These are phyloP conservation scores for Champsocephalus esox DNA, from an alignment of 2,797 vertebrate genomes.

Conservation along the genomic window DNA sequence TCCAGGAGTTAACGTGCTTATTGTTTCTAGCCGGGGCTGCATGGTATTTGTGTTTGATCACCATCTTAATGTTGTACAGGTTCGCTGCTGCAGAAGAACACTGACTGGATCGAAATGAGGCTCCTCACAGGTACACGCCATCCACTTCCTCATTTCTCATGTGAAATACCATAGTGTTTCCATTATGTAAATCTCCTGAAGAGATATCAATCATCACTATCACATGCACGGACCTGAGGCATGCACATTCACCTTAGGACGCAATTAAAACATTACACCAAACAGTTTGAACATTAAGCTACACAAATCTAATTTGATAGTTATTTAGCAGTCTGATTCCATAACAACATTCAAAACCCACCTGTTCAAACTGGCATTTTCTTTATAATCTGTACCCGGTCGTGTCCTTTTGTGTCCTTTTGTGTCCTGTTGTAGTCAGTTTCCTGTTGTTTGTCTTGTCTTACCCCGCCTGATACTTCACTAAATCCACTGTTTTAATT, in stretches of 20 bases:
- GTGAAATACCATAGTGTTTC: neutral
- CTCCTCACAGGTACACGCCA: slow-evolving; percentile 76
- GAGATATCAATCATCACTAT: too few relatives aligned
- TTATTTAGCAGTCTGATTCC: too few relatives aligned
- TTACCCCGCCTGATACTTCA: too few relatives aligned
- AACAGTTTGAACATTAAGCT: neutral
- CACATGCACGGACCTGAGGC: too few relatives aligned
- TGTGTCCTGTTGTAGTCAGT: too few relatives aligned
- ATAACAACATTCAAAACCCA: too few relatives aligned
- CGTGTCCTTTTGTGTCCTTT: too few relatives aligned
- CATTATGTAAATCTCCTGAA: neutral
- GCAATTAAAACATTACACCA: neutral
- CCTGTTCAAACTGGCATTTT: too few relatives aligned
- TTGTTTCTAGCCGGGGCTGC: neutral
- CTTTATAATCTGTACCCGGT: too few relatives aligned
- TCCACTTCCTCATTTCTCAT: neutral
- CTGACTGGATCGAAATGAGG: slow-evolving; percentile 69
- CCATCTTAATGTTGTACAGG: slow-evolving; percentile 2
- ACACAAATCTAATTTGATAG: neutral
- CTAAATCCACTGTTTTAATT: too few relatives aligned
- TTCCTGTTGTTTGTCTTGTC: too few relatives aligned
- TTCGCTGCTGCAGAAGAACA: neutral
- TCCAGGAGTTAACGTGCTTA: neutral
- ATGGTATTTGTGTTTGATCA: neutral
- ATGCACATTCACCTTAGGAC: too few relatives aligned